These are phyloP conservation scores for Gonioctena quinquepunctata DNA, from an alignment of 1,140 invertebrate genomes.

Conservation along the genomic window DNA sequence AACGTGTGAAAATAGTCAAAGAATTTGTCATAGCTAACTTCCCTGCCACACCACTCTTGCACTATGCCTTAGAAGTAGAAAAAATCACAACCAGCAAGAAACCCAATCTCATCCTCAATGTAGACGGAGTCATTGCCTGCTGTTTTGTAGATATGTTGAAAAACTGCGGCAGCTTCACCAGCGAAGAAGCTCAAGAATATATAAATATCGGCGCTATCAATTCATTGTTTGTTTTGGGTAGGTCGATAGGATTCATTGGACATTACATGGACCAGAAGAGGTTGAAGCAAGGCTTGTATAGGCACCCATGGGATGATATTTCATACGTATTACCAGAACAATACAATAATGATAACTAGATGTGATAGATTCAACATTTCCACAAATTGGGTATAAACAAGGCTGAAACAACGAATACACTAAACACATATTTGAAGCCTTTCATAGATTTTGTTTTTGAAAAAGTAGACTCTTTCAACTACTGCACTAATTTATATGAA, in stretches of 20 bases:
- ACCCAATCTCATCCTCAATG: constrained; percentile 98
- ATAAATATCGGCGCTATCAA: constrained; percentile 98
- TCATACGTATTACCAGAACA: constrained; percentile 93
- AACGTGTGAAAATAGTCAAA: constrained; percentile 94
- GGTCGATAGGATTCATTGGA: constrained; percentile 98
- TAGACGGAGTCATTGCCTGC: constrained; percentile 97
- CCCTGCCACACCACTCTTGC: constrained; percentile 87
- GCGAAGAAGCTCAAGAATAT: constrained; percentile 97
- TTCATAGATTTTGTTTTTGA: neutral
- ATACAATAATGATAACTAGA: constrained; percentile 43
- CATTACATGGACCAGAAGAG: constrained; percentile 99
- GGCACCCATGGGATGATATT: constrained; percentile 99
- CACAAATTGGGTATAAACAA: neutral
- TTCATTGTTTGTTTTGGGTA: constrained; percentile 96
- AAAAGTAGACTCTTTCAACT: neutral
- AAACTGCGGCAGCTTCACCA: constrained; percentile 90
- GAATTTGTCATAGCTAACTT: constrained; percentile 95
- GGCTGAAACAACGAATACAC: neutral
- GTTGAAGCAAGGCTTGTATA: constrained; percentile 97
- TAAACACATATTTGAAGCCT: neutral
- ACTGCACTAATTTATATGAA: neutral
- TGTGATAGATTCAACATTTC: neutral
- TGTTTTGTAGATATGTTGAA: constrained; percentile 96
- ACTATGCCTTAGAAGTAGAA: constrained; percentile 97
- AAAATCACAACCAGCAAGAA: constrained; percentile 99